Conservation (phyloP, 2,113 vertebrate species). For the Gallinago undulata region DNA sequence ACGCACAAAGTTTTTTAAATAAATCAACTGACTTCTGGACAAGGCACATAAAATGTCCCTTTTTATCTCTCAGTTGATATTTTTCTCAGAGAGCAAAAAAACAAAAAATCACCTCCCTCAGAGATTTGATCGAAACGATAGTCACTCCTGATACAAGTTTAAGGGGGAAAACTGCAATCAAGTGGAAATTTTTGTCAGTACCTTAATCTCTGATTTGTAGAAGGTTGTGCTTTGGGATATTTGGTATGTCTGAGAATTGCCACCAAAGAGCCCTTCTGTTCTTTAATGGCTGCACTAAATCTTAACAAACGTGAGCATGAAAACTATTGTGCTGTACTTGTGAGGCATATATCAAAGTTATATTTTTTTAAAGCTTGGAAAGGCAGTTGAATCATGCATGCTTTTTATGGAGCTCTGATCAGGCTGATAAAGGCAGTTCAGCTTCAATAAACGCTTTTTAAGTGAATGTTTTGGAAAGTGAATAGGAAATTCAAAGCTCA, state of each 20-base stretch:
- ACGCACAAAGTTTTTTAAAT: conserved; percentile 68
- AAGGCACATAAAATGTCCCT: conserved; percentile 76
- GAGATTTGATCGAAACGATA: conserved; percentile 76
- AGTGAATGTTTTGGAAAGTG: conserved; percentile 80
- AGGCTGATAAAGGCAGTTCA: conserved; percentile 81
- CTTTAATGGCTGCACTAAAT: conserved; percentile 80
- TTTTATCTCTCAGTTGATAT: conserved; percentile 78
- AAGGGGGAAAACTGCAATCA: conserved; percentile 75
- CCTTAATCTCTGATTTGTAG: conserved; percentile 83
- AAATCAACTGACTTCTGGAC: conserved; percentile 70
- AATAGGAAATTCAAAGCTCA: conserved; percentile 80
- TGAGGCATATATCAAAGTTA: conserved; percentile 79
- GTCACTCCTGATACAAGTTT: conserved; percentile 74
- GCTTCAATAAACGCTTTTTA: conserved; percentile 81
- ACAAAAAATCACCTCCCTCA: conserved; percentile 43
- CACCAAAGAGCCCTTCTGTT: conserved; percentile 81
- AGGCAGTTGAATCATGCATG: conserved; percentile 82
- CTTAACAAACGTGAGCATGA: conserved; percentile 83
- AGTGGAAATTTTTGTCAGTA: conserved; percentile 80
- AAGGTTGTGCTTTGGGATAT: conserved; percentile 81
- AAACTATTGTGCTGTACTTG: conserved; percentile 80
- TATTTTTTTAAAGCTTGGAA: conserved; percentile 77
- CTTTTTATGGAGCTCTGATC: conserved; percentile 81
- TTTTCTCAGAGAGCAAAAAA: conserved; percentile 69
- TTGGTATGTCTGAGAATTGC: conserved; percentile 79